phyloP scores from a whole-genome alignment of 2,888 invertebrate species.

The Uloborus plumipes region DNA sequence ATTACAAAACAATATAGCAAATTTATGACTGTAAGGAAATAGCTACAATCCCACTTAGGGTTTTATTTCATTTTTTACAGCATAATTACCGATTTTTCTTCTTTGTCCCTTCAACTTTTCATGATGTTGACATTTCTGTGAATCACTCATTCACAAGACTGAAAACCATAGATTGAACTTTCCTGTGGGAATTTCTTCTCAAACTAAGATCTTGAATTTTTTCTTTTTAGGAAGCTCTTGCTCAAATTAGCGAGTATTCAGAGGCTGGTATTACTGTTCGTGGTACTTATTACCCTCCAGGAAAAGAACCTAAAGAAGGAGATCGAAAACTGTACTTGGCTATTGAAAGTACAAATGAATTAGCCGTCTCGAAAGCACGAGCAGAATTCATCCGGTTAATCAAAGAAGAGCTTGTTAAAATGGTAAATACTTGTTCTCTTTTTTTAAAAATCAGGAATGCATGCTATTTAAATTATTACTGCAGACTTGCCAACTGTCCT shows the following conservation, averaged over 20 bases:
- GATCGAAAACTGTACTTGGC: slow-evolving; percentile 96
- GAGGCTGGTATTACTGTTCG: slow-evolving; percentile 99
- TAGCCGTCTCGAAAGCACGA: slow-evolving; percentile 95
- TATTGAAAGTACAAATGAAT: slow-evolving; percentile 97
- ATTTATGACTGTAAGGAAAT: too few relatives aligned
- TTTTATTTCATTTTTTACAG: too few relatives aligned
- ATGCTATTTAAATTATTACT: too few relatives aligned
- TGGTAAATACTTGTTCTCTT: slow-evolving; percentile 71
- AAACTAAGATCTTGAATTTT: background rate
- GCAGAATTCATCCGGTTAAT: slow-evolving; percentile 97
- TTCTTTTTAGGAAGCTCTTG: slow-evolving; percentile 86
- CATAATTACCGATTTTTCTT: too few relatives aligned
- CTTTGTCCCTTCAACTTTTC: too few relatives aligned
- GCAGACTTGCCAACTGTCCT: too few relatives aligned
- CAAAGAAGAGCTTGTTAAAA: slow-evolving; percentile 95
- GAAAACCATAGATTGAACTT: too few relatives aligned
- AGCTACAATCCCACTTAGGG: too few relatives aligned
- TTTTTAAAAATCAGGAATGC: background rate
- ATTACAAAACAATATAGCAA: too few relatives aligned
- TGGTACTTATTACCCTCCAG: slow-evolving; percentile 91
- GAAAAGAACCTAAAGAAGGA: slow-evolving; percentile 89
- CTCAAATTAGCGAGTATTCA: slow-evolving; percentile 98
- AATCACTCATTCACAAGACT: too few relatives aligned
- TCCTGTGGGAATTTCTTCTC: too few relatives aligned
- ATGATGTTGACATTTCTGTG: too few relatives aligned